Base-by-base conservation (phyloP, 2,113 vertebrate genomes). In the Leptocoma aspasia region DNA sequence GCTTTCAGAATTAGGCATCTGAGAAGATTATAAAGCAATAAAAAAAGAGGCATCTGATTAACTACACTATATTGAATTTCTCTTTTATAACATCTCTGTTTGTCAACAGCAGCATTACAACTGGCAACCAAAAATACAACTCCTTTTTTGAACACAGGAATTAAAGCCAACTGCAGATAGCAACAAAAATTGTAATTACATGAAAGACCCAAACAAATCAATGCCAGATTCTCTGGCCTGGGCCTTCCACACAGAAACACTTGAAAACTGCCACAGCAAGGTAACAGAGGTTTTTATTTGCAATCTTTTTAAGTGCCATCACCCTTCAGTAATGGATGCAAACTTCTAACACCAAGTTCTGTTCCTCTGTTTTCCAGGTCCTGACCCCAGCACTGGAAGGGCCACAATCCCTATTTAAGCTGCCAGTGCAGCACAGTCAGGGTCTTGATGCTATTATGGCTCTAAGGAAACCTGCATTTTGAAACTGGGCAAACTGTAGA, bases 81-180 rank as follows among this genome's bases (percentile, higher is more conserved):
- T 93, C 82, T 77, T 95, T 39, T 78, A 73, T 81, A 92, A 97
- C 91, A 64, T 77, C 86, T 97, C 78, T 86, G 47, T 91, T 92
- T 95, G 82, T 96, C 64, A 83, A 90, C 60, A 92, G 71, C 86
- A 80, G 87, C 47, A 69, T 60, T 57, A 91, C 86, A 81, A 93
- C 49, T 69, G 76, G 91, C 80, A 95, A 86, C 28, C 39, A 82
- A 95, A 92, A 93, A 80, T 28, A 50, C 71, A 79, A 31, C 41
- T 50, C 76, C 50, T 44, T 52, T 65, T 73, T 49, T 53, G 54
- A 86, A 81, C 31, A 86, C 19, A 60, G 61, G 78, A 92, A 86
- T 86, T 81, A 50, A 71, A 89, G 81, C 72, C 82, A 95, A 88
- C 52, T 85, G 39, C 70, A 92, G 57, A 94, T 27, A 92, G 53